These are phyloP conservation scores for Prorops nasuta DNA, from an alignment of 1,140 invertebrate genomes.

Conservation along the genomic window DNA sequence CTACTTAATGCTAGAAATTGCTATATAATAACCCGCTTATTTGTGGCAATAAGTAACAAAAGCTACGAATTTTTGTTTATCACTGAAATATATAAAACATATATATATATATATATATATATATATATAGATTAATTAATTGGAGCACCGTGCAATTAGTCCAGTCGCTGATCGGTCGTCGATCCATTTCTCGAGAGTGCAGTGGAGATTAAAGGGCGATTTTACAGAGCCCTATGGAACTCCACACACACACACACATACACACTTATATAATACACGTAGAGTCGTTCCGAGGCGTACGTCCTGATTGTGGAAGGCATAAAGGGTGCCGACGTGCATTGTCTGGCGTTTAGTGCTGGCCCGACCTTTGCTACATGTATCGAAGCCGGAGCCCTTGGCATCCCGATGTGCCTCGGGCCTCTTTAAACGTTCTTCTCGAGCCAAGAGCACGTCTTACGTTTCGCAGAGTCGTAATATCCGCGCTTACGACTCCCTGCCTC, in stretches of 20 bases:
- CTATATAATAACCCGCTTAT: too few relatives aligned
- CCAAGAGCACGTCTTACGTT: constrained; percentile 16
- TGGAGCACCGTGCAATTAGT: too few relatives aligned
- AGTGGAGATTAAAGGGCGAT: constrained; percentile 24
- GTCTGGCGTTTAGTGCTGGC: constrained; percentile 38
- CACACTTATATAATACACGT: too few relatives aligned
- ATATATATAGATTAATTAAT: too few relatives aligned
- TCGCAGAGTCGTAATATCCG: constrained; percentile 22
- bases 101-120: too few relatives aligned
- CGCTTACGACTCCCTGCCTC: constrained; percentile 19
- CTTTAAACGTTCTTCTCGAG: constrained; percentile 25
- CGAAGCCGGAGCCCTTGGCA: constrained; percentile 19
- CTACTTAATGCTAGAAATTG: too few relatives aligned
- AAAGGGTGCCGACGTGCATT: constrained; percentile 36
- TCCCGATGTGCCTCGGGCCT: constrained; percentile 24
- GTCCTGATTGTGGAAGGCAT: constrained; percentile 23
- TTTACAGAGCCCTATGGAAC: constrained; percentile 26
- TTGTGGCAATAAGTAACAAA: too few relatives aligned
- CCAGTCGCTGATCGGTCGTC: too few relatives aligned
- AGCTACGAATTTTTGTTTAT: too few relatives aligned
- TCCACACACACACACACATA: too few relatives aligned
- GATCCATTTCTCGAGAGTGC: constrained; percentile 21
- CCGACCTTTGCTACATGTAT: constrained; percentile 35
- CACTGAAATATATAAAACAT: too few relatives aligned
- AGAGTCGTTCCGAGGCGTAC: constrained; percentile 12